Base-by-base conservation (phyloP, 2,888 invertebrate species). In the Drosophila neotestacea region DNA sequence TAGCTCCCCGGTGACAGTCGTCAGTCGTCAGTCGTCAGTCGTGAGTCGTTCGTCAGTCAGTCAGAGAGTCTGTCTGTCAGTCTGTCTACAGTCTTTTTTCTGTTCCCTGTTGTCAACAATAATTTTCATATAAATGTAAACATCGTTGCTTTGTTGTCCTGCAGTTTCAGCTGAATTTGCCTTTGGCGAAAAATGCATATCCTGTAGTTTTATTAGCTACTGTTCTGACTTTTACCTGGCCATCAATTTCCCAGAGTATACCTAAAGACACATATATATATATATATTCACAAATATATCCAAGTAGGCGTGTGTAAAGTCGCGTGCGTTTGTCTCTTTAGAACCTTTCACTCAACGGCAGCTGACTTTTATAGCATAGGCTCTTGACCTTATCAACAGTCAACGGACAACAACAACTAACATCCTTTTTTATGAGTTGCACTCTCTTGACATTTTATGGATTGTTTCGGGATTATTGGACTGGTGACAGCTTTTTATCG, bases 401-500 rank as follows among this genome's bases (percentile, higher is more conserved):
- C 39, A 64, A 73, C 34, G 34, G 56, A 46, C 30, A 42, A 5
- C 16, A 27, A 38, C 16, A 6, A n/a, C 47, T 58, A 47, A 58
- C 70, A 73, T 86, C 79, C 81, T 84, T 65, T 65, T 71, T 74
- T 77, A 70, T 74, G 76, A 63, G 71, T 62, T 67, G 71, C 71
- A 65, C 76, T 64, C 83, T 69, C 85, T 80, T 80, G 80, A 82
- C 85, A 85, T 85, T 82, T 82, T 82, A 85, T 85, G 81, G 74
- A 85, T 77, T 77, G 46, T 50, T 58, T 58, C 48, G 36, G 58
- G 51, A 62, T 76, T 67, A 68, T 68, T 68, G 52, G 60, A 46
- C 67, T 79, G 87, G 77, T 85, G 85, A 87, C 83, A 85, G 85
- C 85, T 82, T 85, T 88, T 85, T 88, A 87, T 87, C 87, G 72